phyloP scores from a whole-genome alignment of 2,888 invertebrate genomes.

The Minunthozetes semirufus region DNA sequence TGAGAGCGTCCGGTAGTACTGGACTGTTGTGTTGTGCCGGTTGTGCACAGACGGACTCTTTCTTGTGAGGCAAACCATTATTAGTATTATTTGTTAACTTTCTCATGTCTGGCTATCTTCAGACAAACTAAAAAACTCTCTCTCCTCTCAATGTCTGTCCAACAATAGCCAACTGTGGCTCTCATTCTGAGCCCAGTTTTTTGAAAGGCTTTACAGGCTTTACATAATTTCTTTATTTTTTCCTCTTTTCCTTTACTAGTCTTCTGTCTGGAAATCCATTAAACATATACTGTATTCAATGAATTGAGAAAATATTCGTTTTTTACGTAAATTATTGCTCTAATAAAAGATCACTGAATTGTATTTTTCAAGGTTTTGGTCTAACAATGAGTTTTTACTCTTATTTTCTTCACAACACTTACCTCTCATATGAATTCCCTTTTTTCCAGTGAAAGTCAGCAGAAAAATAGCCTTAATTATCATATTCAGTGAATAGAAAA shows the following conservation, averaged over 20 bases:
- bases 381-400: not conserved
- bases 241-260: not conserved
- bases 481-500: not conserved
- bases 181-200: conserved; percentile 16
- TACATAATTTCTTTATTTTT: conserved; percentile 19
- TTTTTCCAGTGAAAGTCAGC: not conserved
- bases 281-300: conserved; percentile 4
- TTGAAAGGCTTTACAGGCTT: conserved; percentile 20
- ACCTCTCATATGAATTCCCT: not conserved
- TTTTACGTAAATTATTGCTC: conserved; percentile 16
- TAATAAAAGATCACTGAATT: not conserved
- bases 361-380: not conserved
- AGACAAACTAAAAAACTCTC: not conserved
- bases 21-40: not conserved
- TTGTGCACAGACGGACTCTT: conserved; percentile 1
- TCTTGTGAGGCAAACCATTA: not conserved
- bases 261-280: conserved; percentile 4
- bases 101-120: conserved; percentile 18
- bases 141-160: not conserved
- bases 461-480: not conserved
- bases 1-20: conserved; percentile 6
- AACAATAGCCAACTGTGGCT: conserved; percentile 16
- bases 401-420: not conserved
- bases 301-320: conserved; percentile 7
- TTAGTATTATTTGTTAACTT: conserved; percentile 18